Base-by-base conservation (phyloP, 1,140 invertebrate species). In the Polypedilum pembai region DNA sequence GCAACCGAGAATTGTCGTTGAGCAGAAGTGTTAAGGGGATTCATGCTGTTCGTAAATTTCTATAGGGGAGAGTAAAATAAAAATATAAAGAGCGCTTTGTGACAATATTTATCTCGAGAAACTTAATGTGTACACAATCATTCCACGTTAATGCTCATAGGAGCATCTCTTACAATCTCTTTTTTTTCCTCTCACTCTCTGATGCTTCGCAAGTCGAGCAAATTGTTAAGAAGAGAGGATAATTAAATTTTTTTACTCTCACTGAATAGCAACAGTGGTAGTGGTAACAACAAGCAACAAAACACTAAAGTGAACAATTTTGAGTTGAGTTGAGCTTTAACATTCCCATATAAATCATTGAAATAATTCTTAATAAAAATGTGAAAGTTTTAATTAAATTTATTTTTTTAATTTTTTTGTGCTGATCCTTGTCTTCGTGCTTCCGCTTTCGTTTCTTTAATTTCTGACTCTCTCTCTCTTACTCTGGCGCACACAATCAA, bases 331-430 rank as follows among this genome's bases (percentile, higher is more conserved):
- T 12, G 15, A 45, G 41, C 41, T 45, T 45, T 4, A 56, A 56
- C 45, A 56, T 15, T 56, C 45, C n/a, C 45, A n/a, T 56, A n/a
- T 56, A 56, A 56, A n/a, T 56, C 45, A 56, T 56, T 56, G n/a
- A 56, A 56, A n/a, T 56, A 56, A 56, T 4, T 15, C 12, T 56
- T 45, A 45, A 56, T n/a, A 56, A 56, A 56, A 56, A 56, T 12
- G 45, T n/a, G 15, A 4, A 56, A 56, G 45, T 69, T 69, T 69
- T 69, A 69, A 69, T 69, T 69, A 69, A 69, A 69, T 69, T 69
- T 69, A 69, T 18, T 69, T 69, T 69, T 69, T 7, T 4, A 18
- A 66, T 18, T 20, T 69, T 66, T 56, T 56, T 56, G 12, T 56
- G 12, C 45, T 56, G 12, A 15, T 56, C 45, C 15, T 56, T 12